Conservation (phyloP, 2,888 invertebrate genomes). For the Trissolcus japonicus region DNA sequence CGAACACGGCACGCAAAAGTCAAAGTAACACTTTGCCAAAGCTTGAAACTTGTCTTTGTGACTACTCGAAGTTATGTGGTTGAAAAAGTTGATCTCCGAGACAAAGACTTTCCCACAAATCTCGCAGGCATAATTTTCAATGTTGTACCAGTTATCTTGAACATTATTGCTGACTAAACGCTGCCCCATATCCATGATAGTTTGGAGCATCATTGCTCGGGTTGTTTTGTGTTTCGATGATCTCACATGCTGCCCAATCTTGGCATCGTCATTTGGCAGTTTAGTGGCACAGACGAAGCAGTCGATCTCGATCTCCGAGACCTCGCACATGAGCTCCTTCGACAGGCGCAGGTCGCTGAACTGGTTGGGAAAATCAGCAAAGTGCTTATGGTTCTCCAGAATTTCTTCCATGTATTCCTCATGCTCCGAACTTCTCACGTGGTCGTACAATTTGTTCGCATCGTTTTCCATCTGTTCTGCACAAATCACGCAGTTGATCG, state of each 20-base stretch:
- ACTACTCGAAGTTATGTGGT: constrained; percentile 47
- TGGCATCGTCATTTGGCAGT: constrained; percentile 50
- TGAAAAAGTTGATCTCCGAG: constrained; percentile 60
- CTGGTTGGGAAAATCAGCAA: constrained; percentile 51
- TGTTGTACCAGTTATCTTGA: constrained; percentile 57
- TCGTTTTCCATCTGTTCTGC: background rate
- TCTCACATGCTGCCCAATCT: constrained; percentile 44
- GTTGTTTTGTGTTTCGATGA: constrained; percentile 3
- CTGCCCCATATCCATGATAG: background rate
- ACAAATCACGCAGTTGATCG: constrained; percentile 19
- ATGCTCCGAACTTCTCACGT: constrained; percentile 56
- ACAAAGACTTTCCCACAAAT: constrained; percentile 51
- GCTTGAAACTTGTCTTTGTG: constrained; percentile 20
- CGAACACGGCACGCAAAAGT: constrained; percentile 63
- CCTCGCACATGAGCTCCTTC: constrained; percentile 59
- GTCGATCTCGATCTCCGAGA: constrained; percentile 48
- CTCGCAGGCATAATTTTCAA: constrained; percentile 59
- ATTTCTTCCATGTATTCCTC: constrained; percentile 50
- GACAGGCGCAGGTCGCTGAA: constrained; percentile 62
- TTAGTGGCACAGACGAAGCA: constrained; percentile 59
- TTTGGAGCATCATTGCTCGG: background rate
- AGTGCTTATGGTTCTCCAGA: constrained; percentile 39
- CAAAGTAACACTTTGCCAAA: background rate
- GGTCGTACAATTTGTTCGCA: constrained; percentile 5
- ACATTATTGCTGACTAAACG: constrained; percentile 4